Evolutionary conservation across 2,113 vertebrate species (phyloP), one percentile per base, ranked within the genome.

Genomic region (Dryoscopus gambensis): DNA sequence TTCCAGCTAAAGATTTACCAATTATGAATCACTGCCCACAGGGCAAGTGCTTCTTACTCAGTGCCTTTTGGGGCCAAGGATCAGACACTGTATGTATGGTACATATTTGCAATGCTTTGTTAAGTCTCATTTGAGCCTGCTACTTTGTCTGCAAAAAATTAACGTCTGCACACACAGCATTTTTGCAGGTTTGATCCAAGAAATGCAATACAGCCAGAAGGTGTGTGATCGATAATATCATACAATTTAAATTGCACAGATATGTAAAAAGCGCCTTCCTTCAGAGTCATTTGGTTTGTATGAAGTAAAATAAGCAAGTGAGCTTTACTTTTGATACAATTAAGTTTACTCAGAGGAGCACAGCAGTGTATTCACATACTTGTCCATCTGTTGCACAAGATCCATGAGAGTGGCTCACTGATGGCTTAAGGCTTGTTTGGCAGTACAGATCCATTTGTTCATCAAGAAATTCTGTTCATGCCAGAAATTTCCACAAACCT

Each of bases 191-290:
- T 77, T 86, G 13, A 80, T 8, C 44, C 46, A 67, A 79, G 44
- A 78, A 80, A 59, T 5, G 4, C 14, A 73, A 49, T 3, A 67
- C 8, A 76, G 65, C 10, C 80, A 52, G 27, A 79, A 87, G 24
- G 37, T 12, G 31, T 25, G 28, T 8, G 0, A 71, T 0, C 70
- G 44, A 49, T 39, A 79, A 0, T 3, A n/a, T 18, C 15, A 49
- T 1, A 47, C 27, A 89, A 28, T 10, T 27, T 30, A 14, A 67
- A 25, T 13, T 59, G 47, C 33, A 75, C 17, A 75, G 14, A 33
- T 30, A 21, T 1, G 5, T 20, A 67, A 79, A 75, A 90, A 23
- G 25, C 6, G 23, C n/a, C 12, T 5, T 55, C 16, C 31, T 64
- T 82, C 65, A 82, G 35, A 55, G 20, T 37, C 12, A 56, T 52